phyloP scores from a whole-genome alignment of 2,888 invertebrate genomes.

The Cyclophora punctaria region DNA sequence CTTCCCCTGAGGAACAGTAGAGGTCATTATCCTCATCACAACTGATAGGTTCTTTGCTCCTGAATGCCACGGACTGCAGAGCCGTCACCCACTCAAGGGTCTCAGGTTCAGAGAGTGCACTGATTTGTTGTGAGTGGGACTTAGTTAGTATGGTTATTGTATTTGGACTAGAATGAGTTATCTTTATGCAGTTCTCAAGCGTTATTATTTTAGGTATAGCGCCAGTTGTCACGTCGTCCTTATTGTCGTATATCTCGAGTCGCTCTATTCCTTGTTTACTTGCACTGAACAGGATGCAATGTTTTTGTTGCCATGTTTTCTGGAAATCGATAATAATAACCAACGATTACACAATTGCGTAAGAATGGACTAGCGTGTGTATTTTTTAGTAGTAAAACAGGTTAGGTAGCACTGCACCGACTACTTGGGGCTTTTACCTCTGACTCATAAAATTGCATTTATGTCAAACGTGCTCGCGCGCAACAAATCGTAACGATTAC shows the following conservation, averaged over 20 bases:
- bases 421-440: slow-evolving; percentile 16
- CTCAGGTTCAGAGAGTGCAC: slow-evolving; percentile 78
- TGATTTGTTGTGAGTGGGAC: slow-evolving; percentile 78
- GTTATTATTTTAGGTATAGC: slow-evolving; percentile 85
- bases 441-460: slow-evolving; percentile 23
- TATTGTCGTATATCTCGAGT: slow-evolving; percentile 88
- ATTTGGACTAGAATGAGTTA: slow-evolving; percentile 78
- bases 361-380: slow-evolving; percentile 2
- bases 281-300: slow-evolving; percentile 84
- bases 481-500: slow-evolving; percentile 8
- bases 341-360: slow-evolving; percentile 3
- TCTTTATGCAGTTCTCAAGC: slow-evolving; percentile 91
- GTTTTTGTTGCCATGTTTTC: slow-evolving; percentile 90
- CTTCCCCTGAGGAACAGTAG: slow-evolving; percentile 90
- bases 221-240: slow-evolving; percentile 79
- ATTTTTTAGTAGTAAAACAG: slow-evolving; percentile 11
- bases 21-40: slow-evolving; percentile 92
- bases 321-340: slow-evolving; percentile 45
- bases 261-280: slow-evolving; percentile 91
- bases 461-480: slow-evolving; percentile 14
- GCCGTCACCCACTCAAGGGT: slow-evolving; percentile 86
- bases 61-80: slow-evolving; percentile 87
- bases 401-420: slow-evolving; percentile 12
- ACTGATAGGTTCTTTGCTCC: slow-evolving; percentile 76
- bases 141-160: slow-evolving; percentile 84